phyloP scores from a whole-genome alignment of 2,888 invertebrate species.

The Tolmerus cingulatus region DNA sequence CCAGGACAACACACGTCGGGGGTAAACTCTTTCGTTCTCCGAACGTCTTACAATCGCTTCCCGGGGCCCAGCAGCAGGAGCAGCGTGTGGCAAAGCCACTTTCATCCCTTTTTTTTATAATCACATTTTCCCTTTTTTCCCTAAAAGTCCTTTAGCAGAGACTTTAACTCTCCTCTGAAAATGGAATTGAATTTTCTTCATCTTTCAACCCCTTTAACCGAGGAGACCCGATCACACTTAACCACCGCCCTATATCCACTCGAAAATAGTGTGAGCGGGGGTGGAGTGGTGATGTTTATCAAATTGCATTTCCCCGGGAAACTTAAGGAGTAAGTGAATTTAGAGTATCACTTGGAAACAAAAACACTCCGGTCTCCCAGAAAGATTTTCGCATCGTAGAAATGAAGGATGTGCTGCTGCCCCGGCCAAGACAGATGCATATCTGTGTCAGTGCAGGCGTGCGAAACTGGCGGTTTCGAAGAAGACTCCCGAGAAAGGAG shows the following conservation, averaged over 20 bases:
- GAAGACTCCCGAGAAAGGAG: not conserved
- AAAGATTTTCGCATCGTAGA: conserved; percentile 19
- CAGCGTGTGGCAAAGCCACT: not conserved
- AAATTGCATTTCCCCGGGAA: conserved; percentile 21
- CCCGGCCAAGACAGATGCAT: not conserved
- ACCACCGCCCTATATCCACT: not conserved
- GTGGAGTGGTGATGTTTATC: not conserved
- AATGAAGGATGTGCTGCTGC: conserved; percentile 16
- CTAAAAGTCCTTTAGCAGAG: not conserved
- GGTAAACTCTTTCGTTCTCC: not conserved
- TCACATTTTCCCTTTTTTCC: not conserved
- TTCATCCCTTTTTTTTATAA: not conserved
- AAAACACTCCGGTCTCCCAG: conserved; percentile 1
- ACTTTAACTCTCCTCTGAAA: not conserved
- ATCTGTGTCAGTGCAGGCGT: not conserved
- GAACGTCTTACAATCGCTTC: not conserved
- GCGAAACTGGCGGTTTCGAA: not conserved
- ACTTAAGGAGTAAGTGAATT: conserved; percentile 31
- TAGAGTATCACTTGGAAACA: conserved; percentile 31
- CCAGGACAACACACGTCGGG: not conserved
- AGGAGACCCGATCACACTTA: conserved; percentile 16
- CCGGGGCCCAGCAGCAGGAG: not conserved
- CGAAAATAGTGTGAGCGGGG: not conserved
- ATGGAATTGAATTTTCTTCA: not conserved
- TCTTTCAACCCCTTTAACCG: not conserved